Conservation (phyloP, 2,113 vertebrate species). For the Zonotrichia leucophrys region DNA sequence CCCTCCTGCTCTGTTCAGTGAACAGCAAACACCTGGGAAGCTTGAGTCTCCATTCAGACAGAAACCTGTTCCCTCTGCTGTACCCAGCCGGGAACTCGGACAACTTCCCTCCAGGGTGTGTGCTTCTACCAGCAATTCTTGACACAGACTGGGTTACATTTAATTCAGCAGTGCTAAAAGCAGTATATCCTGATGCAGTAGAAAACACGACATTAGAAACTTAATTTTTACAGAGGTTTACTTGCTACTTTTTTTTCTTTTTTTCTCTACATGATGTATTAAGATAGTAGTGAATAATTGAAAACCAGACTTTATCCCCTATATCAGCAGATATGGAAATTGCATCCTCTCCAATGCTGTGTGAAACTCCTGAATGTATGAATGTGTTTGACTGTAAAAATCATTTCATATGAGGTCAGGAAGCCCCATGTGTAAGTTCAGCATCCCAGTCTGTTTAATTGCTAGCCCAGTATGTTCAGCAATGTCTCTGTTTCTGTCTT, state of each 20-base stretch:
- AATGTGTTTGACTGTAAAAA: background rate
- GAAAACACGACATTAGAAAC: background rate
- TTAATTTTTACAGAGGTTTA: background rate
- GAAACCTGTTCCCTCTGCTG: background rate
- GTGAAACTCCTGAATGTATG: background rate
- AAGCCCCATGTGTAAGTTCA: background rate
- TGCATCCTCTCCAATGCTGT: background rate
- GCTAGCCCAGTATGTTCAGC: background rate
- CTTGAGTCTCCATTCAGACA: background rate
- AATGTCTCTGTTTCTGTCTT: background rate
- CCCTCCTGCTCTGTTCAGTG: background rate
- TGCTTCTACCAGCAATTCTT: background rate
- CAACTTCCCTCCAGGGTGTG: background rate
- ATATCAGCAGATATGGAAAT: background rate
- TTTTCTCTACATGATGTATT: background rate
- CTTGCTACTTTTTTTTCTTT: background rate
- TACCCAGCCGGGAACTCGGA: background rate
- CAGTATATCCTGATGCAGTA: background rate
- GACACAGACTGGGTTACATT: background rate
- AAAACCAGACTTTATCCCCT: background rate
- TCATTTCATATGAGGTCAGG: background rate
- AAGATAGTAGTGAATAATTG: background rate
- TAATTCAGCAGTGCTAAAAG: background rate
- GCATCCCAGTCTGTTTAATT: background rate
- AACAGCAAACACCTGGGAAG: background rate